Percentiles rank a stretch among this genome's conserved stretches.
Conservation (phyloP, 2,113 vertebrate species). For the Rhegmatorhina hoffmannsi region DNA sequence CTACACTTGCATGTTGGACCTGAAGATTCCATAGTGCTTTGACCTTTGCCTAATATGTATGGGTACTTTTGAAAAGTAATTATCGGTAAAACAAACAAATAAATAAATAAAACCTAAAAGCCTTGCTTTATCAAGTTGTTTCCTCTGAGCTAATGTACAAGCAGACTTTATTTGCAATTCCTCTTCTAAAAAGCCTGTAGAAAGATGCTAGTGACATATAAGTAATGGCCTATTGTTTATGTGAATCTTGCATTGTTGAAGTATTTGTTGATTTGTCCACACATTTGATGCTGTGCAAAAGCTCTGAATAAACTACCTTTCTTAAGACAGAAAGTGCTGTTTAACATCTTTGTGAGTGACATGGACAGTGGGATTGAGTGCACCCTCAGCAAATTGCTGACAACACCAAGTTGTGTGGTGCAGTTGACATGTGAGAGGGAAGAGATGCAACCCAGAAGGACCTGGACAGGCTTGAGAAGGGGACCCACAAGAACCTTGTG, state of each 20-base stretch:
- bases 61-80: background rate
- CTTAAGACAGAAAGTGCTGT: background rate
- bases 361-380: background rate
- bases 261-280: background rate
- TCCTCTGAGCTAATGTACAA: background rate
- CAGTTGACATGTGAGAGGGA: background rate
- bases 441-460: background rate
- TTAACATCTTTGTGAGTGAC: background rate
- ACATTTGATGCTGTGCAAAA: background rate
- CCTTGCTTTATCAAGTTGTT: background rate
- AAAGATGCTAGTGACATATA: background rate
- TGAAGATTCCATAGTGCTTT: background rate
- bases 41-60: background rate
- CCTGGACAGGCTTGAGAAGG: background rate
- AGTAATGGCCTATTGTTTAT: background rate
- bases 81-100: background rate
- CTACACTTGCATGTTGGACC: background rate
- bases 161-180: background rate
- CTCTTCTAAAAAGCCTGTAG: background rate
- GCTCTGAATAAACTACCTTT: background rate
- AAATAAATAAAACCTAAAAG: background rate
- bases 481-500: background rate
- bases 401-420: background rate
- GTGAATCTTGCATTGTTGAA: background rate
- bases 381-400: background rate